Percentiles rank a stretch among this genome's conserved stretches.
These are phyloP conservation scores for Thera britannica DNA, from an alignment of 2,888 invertebrate genomes.

Conservation along the genomic window DNA sequence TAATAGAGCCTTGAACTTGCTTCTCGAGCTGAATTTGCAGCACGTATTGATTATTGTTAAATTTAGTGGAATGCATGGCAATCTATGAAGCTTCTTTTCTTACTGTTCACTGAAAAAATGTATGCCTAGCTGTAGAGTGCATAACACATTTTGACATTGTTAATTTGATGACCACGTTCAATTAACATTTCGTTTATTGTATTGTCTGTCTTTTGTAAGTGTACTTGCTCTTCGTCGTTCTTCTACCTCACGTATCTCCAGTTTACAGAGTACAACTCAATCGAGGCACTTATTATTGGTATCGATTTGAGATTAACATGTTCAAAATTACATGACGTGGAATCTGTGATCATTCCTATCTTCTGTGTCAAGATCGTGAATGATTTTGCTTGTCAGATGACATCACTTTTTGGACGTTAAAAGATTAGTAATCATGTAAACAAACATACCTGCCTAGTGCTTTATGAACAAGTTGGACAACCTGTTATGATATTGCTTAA, in stretches of 20 bases:
- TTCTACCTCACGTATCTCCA: background rate
- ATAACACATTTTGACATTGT: background rate
- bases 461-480: conserved; percentile 55
- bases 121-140: background rate
- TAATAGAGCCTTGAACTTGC: conserved; percentile 68
- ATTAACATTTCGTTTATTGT: too few species aligned
- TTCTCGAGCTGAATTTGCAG: conserved; percentile 45
- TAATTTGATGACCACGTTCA: too few species aligned
- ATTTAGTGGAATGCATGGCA: conserved; percentile 23
- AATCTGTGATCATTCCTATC: conserved; percentile 11
- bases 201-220: too few species aligned
- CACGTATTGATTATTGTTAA: conserved; percentile 33
- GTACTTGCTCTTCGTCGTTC: background rate
- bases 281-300: background rate
- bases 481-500: conserved; percentile 46
- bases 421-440: conserved; percentile 79
- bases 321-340: background rate
- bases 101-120: background rate
- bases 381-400: conserved; percentile 52
- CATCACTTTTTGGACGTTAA: conserved; percentile 68
- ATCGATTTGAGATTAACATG: too few species aligned
- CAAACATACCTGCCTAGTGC: conserved; percentile 60
- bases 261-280: too few species aligned
- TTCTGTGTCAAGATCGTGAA: conserved; percentile 33
- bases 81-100: conserved; percentile 8